Evolutionary conservation across 1,140 invertebrate genomes (phyloP), one percentile per base, ranked within the genome.

Genomic region (Diorhabda carinulata): DNA sequence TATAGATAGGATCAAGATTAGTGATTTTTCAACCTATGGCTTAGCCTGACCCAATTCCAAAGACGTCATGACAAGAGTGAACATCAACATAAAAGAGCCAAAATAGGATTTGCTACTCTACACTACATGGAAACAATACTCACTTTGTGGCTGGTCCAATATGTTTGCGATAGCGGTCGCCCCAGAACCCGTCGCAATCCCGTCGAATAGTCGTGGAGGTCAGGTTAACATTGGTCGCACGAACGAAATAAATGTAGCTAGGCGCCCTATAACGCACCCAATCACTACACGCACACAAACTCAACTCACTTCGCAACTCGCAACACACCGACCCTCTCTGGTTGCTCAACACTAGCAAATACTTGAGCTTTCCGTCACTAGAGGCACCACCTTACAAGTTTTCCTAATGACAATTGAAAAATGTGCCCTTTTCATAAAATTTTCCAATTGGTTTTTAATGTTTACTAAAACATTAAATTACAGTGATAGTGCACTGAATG

Each of bases 161-260:
- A 76, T 73, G 72, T 75, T 70, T 77, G 73, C 75, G 75, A 73
- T 75, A 77, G 75, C 75, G 70, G 72, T 75, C 67, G 75, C 73
- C 72, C 74, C 75, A 25, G 70, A 77, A 74, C 72, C 75, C 75
- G 71, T 75, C 69, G 73, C 72, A 73, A 52, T 43, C 52, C 56
- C 44, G 52, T 47, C 47, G 64, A 65, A 65, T 40, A 57, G 68
- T 72, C 69, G 76, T 72, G 73, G 65, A 64, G 76, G 76, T 77
- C 76, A 77, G 69, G 76, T 77, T 71, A 76, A 77, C 76, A 77
- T 77, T 77, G 61, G 74, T 74, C 71, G 74, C 66, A 67, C 68
- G 67, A 68, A 65, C 69, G 67, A 73, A 67, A 67, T 71, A 73
- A 70, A 70, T 70, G 70, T 72, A 72, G 71, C 74, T 67, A 68